A percentile compares a stretch with the other conserved stretches of the same genome.
Conservation (phyloP, 2,797 vertebrate species). For the Dryobates pubescens region DNA sequence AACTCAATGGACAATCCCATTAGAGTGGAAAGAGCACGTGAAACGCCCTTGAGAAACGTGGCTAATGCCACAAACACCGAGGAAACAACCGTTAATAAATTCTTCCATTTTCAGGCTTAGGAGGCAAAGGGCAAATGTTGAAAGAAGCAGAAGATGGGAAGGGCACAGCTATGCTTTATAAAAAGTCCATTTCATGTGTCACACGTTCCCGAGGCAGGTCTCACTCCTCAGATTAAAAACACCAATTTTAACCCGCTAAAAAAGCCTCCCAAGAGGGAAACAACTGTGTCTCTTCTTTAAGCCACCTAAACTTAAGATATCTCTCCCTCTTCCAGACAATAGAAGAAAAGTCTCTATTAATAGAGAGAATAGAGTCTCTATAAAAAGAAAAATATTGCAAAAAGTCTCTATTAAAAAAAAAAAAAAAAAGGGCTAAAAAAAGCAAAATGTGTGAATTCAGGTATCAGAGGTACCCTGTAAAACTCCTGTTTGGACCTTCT, state of each 20-base stretch:
- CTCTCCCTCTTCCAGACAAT: neutral
- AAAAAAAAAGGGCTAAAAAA: neutral
- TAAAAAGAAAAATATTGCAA: neutral
- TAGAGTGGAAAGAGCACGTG: slow-evolving; percentile 64
- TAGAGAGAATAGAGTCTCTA: neutral
- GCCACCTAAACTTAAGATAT: neutral
- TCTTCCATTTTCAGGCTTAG: slow-evolving; percentile 43
- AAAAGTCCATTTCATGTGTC: neutral
- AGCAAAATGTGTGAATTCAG: neutral
- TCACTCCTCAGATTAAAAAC: neutral
- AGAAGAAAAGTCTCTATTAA: neutral
- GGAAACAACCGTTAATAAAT: slow-evolving; percentile 52
- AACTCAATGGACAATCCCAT: slow-evolving; percentile 62
- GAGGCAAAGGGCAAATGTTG: slow-evolving; percentile 55
- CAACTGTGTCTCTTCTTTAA: neutral
- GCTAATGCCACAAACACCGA: slow-evolving; percentile 61
- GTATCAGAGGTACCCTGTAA: neutral
- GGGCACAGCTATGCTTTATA: neutral
- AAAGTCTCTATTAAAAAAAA: neutral
- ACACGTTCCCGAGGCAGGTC: neutral
- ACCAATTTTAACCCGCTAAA: neutral
- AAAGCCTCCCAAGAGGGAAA: neutral
- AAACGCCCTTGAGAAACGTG: slow-evolving; percentile 62
- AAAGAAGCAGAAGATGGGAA: slow-evolving; percentile 34
- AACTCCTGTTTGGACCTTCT: neutral